A percentile compares a stretch with the other conserved stretches of the same genome.
Evolutionary conservation across 2,797 vertebrate species (phyloP).

Genomic region (Kryptopterus vitreolus): DNA sequence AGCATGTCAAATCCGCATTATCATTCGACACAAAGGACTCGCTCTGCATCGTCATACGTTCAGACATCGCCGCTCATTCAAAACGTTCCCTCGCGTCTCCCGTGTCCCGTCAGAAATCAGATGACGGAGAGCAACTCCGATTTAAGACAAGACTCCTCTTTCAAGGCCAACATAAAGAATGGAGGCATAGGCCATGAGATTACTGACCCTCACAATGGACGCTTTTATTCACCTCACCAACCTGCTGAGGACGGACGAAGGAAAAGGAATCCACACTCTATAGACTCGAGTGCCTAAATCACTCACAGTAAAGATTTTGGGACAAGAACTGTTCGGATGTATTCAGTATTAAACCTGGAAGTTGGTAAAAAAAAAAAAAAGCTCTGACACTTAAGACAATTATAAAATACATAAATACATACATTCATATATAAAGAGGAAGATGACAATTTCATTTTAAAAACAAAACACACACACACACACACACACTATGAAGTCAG

Average conservation of each 20-base stretch:
- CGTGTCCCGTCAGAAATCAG: slow-evolving; percentile 55
- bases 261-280: slow-evolving; percentile 44
- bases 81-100: slow-evolving; percentile 41
- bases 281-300: slow-evolving; percentile 26
- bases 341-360: neutral
- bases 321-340: neutral
- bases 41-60: slow-evolving; percentile 44
- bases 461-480: no score
- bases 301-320: slow-evolving; percentile 7
- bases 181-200: slow-evolving; percentile 57
- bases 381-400: neutral
- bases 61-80: slow-evolving; percentile 27
- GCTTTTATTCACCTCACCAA: slow-evolving; percentile 62
- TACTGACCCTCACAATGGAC: slow-evolving; percentile 64
- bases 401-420: no score
- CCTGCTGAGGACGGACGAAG: slow-evolving; percentile 45
- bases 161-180: slow-evolving; percentile 60
- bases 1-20: neutral
- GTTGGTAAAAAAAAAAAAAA: neutral
- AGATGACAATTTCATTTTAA: neutral
- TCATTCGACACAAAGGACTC: neutral
- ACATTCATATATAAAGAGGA: no score
- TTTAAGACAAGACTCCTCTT: slow-evolving; percentile 63
- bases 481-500: neutral
- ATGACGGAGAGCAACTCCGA: slow-evolving; percentile 54